These are phyloP conservation scores for Zoanthus sansibaricus DNA, from an alignment of 92 coral and sea anemone genomes.

Conservation along the genomic window DNA sequence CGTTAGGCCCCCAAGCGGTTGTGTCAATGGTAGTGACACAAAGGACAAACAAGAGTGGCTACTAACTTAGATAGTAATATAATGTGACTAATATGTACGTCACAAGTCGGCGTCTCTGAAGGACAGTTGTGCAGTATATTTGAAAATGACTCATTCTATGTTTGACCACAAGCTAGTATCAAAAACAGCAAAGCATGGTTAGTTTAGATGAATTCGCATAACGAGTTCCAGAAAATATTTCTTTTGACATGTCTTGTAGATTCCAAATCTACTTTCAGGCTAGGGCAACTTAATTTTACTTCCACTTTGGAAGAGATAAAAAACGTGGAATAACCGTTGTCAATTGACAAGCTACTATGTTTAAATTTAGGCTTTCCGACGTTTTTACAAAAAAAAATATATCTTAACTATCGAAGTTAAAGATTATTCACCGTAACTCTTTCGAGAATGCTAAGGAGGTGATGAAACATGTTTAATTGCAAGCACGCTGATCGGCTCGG, in stretches of 20 bases:
- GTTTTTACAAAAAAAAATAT: too few species aligned
- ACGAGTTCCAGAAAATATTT: neutral
- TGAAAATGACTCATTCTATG: constrained; percentile 70
- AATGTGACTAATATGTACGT: constrained; percentile 62
- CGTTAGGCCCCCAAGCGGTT: constrained; percentile 65
- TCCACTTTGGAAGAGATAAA: too few species aligned
- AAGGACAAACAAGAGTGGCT: constrained; percentile 62
- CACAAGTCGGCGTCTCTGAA: constrained; percentile 67
- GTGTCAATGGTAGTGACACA: constrained; percentile 79
- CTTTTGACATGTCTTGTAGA: too few species aligned
- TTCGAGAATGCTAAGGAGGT: neutral
- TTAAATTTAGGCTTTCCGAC: too few species aligned
- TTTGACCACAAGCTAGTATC: constrained; percentile 38
- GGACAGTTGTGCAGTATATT: constrained; percentile 76
- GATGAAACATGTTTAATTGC: constrained; percentile 75
- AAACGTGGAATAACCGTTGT: too few species aligned
- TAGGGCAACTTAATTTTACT: too few species aligned
- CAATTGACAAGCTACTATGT: too few species aligned
- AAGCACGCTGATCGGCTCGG: constrained; percentile 68
- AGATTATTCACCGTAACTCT: neutral
- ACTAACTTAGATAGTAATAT: constrained; percentile 36
- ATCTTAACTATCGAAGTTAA: neutral
- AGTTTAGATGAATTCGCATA: constrained; percentile 13
- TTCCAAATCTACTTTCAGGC: too few species aligned
- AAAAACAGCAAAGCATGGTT: constrained; percentile 48